Base-by-base conservation (phyloP, 2,888 invertebrate species). In the Plusia festucae region DNA sequence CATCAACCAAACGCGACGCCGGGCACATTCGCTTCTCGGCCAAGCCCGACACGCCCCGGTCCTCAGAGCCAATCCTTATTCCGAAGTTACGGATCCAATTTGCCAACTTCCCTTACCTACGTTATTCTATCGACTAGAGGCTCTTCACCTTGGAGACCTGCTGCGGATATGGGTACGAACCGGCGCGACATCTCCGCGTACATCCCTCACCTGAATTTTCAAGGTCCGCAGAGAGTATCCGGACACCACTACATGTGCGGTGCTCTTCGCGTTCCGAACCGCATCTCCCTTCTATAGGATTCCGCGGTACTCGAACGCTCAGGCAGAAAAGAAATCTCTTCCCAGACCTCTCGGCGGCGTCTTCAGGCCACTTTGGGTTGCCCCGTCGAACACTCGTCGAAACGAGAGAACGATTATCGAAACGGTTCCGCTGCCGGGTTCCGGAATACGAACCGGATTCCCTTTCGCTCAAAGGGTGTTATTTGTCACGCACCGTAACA, bases 61-160 rank as follows among this genome's bases (percentile, higher is more conserved):
- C 96, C 96, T 96, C 96, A 96, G 96, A 96, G 96, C 96, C 96
- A 96, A 96, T 96, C 96, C 96, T 96, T 96, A 92, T 96, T 95
- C 96, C 96, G 95, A 96, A 95, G 95, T 95, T 95, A 95, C 95
- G 93, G 95, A 95, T 96, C 96, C 91, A 95, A 94, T 96, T 96
- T 96, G 96, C 95, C 96, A 95, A 96, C 96, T 96, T 96, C 95
- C 95, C 96, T 96, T 96, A 96, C 95, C 96, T 96, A 96, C 96
- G 96, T 96, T 96, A 95, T 93, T 96, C 85, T 86, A 86, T 85
- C 84, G 95, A 96, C 96, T 95, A 96, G 95, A 96, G 96, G 96
- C 96, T 96, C 93, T 94, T 96, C 93, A 96, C 96, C 96, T 96
- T 96, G 96, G 96, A 97, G 96, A 97, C 96, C 97, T 96, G 96